Conservation (phyloP, 2,797 vertebrate genomes). For the Lindbergichthys nudifrons region DNA sequence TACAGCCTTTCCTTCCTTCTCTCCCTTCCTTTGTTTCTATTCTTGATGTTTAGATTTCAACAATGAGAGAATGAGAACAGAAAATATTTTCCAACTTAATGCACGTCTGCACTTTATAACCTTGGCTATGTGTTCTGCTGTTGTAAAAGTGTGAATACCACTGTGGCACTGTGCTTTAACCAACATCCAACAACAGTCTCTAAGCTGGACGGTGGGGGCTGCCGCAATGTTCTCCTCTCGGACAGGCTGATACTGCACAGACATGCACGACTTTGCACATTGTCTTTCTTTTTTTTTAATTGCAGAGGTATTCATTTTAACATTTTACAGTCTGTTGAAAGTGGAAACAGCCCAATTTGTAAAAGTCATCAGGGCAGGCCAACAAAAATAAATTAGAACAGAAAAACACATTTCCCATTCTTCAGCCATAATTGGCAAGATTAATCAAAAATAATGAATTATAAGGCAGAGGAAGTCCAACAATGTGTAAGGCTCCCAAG, state of each 20-base stretch:
- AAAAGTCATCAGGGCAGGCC: slow-evolving; percentile 56
- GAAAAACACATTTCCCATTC: slow-evolving; percentile 54
- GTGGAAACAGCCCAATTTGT: slow-evolving; percentile 66
- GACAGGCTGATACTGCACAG: slow-evolving; percentile 49
- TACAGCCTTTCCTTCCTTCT: slow-evolving; percentile 16
- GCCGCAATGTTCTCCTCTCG: slow-evolving; percentile 54
- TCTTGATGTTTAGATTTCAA: slow-evolving; percentile 38
- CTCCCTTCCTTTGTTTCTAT: slow-evolving; percentile 33
- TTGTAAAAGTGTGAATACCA: slow-evolving; percentile 33
- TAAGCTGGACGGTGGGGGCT: slow-evolving; percentile 26
- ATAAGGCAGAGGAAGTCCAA: slow-evolving; percentile 37
- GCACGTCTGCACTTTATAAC: slow-evolving; percentile 32
- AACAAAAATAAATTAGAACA: slow-evolving; percentile 72
- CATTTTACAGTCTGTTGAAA: slow-evolving; percentile 71
- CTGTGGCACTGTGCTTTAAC: slow-evolving; percentile 31
- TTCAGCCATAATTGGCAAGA: slow-evolving; percentile 56
- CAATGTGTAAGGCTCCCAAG: slow-evolving; percentile 54
- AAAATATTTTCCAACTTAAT: slow-evolving; percentile 40
- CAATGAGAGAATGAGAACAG: slow-evolving; percentile 13
- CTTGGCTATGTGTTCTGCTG: slow-evolving; percentile 30
- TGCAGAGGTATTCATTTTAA: slow-evolving; percentile 68
- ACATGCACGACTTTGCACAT: slow-evolving; percentile 10
- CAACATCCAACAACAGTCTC: slow-evolving; percentile 37
- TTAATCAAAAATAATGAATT: slow-evolving; percentile 74
- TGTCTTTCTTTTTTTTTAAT: slow-evolving; percentile 60